Evolutionary conservation across 1,140 invertebrate species (phyloP).

Genomic region (Xylocopa sonorina): DNA sequence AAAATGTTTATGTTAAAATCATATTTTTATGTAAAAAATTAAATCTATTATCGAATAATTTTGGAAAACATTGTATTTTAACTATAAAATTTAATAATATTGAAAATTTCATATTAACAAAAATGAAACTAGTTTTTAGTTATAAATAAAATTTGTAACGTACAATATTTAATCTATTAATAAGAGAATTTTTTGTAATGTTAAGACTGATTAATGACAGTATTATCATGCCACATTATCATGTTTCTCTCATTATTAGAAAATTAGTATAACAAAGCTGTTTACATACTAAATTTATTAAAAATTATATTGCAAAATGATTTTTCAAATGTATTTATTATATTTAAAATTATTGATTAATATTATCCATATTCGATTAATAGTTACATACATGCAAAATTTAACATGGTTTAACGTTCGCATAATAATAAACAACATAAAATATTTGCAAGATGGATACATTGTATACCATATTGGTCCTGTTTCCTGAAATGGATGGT

Average conservation of each 20-base stretch:
- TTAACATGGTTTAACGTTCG: slow-evolving; percentile 19
- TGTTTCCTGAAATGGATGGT: slow-evolving; percentile 66
- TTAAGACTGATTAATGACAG: neutral
- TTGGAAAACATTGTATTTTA: neutral
- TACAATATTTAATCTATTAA: neutral
- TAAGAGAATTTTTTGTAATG: neutral
- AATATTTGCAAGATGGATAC: slow-evolving; percentile 21
- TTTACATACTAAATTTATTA: slow-evolving; percentile 13
- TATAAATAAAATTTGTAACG: neutral
- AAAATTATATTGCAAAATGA: neutral
- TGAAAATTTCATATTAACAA: neutral
- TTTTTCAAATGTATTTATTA: slow-evolving; percentile 15
- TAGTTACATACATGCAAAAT: slow-evolving; percentile 18
- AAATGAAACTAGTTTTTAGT: neutral
- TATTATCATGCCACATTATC: neutral
- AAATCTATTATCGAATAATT: no score
- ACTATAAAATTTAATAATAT: neutral
- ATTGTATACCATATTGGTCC: slow-evolving; percentile 67
- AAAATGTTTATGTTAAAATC: no score
- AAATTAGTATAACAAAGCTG: slow-evolving; percentile 10
- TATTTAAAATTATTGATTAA: neutral
- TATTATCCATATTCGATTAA: neutral
- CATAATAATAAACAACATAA: slow-evolving; percentile 17
- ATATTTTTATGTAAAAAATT: neutral
- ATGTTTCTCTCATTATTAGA: neutral